Evolutionary conservation across 2,797 vertebrate genomes (phyloP).

Genomic region (Bovichtus variegatus): DNA sequence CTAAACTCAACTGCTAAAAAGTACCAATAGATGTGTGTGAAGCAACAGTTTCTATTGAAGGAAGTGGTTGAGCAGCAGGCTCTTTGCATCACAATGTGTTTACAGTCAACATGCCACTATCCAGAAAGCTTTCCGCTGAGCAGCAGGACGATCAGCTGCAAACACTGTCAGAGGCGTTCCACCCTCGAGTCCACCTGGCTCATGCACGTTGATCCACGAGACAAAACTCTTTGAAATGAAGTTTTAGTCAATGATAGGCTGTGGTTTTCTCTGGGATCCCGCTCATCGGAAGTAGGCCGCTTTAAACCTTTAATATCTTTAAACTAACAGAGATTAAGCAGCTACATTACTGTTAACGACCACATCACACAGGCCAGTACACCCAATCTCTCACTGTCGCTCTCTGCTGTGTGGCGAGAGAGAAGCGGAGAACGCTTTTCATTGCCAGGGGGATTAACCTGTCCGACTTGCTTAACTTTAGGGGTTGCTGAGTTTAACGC

Average conservation of each 20-base stretch:
- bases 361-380: constrained; percentile 36
- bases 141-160: neutral
- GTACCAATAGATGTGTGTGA: neutral
- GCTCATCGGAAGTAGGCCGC: constrained; percentile 2
- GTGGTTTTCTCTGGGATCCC: constrained; percentile 12
- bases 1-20: neutral
- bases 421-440: constrained; percentile 1
- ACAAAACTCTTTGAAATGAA: neutral
- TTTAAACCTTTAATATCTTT: neutral
- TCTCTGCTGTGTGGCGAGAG: constrained; percentile 6
- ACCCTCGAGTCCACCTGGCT: neutral
- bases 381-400: constrained; percentile 48
- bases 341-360: constrained; percentile 48
- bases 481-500: neutral
- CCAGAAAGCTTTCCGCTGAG: constrained; percentile 20
- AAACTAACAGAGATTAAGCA: constrained; percentile 48
- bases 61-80: constrained; percentile 1
- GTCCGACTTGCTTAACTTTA: constrained; percentile 58
- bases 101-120: constrained; percentile 31
- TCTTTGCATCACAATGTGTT: constrained; percentile 49
- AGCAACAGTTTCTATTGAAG: neutral
- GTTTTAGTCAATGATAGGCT: neutral
- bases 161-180: neutral
- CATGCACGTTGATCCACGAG: too few relatives aligned
- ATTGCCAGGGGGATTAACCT: constrained; percentile 63